Evolutionary conservation across 2,113 vertebrate genomes (phyloP), one percentile per base, ranked within the genome.

Genomic region (Cyphotilapia sp.): DNA sequence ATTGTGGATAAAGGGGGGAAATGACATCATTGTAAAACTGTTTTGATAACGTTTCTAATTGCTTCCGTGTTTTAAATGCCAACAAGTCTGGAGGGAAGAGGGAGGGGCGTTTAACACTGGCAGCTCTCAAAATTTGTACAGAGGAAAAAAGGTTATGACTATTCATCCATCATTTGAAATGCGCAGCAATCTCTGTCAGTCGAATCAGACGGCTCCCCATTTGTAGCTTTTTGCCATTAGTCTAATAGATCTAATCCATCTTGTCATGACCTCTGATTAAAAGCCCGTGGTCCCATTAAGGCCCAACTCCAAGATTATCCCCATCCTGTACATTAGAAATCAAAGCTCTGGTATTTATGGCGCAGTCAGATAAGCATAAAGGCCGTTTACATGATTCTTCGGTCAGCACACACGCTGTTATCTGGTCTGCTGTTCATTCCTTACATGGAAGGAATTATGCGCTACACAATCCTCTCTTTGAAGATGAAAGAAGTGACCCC

Each of bases 1-100:
- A 93, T 42, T 49, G 83, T 38, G 59, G 88, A 95, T 94, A 89
- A 92, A 94, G 87, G 40, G 27, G 29, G 38, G 82, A 47, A 82
- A 82, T 93, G 94, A 95, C 94, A 94, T 96, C 95, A 96, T 82
- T 10, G 80, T 47, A 54, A 85, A 91, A 89, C 76, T 89, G 91
- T 94, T 96, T 94, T 92, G 91, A 95, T 95, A 93, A 95, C 93
- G 89, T 89, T 71, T 93, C 92, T 96, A 96, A 96, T 95, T 95
- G 92, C 93, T 95, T 94, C 95, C 93, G 80, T 93, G 89, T 91
- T 90, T 91, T 81, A 61, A 94, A 91, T 88, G 92, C 88, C 92
- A 92, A 95, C 91, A 83, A 85, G 81, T 80, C 71, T 82, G 31
- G 42, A 45, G 38, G 24, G 9, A 7, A 17, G 74, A 24, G n/a